Evolutionary conservation across 2,113 vertebrate genomes (phyloP), one percentile per base, ranked within the genome.

Genomic region (Neodontobutis hainanensis): DNA sequence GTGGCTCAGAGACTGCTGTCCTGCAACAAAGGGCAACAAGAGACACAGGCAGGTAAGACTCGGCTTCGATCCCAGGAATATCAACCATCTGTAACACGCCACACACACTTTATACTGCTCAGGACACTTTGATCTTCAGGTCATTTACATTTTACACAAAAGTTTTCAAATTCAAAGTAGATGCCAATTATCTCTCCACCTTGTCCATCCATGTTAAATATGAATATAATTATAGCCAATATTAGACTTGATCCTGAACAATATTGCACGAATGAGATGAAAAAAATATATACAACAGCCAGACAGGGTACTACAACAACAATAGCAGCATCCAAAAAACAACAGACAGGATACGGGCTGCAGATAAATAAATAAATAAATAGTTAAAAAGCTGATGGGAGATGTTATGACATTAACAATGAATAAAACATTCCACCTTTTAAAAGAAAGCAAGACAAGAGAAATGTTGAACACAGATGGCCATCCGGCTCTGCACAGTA

Each of bases 1-100:
- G 95, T 95, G 96, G 94, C 94, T 99, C 93, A 98, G 94, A 91
- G 97, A 97, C 93, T 96, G 90, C 90, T 92, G 97, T 94, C 97
- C 97, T 99, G 94, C 90, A 76, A 93, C 87, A 0, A 82, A 88
- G 91, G 86, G 60, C 58, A 65, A 16, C 58, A 27, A 19, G 32
- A 55, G 34, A 55, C 32, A 36, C 32, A 32, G 89, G 52, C 48
- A 73, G 71, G 36, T 80, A 59, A 87, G 65, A 43, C 7, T 47
- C 27, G 11, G 61, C 67, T 42, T 63, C 60, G 32, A 15, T 10
- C 27, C 45, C 51, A 49, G 40, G 27, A 4, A 53, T 3, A 34
- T 46, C 73, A 63, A 51, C 38, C 19, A 38, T 59, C 34, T 74
- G 62, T 53, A 81, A 68, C 14, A 83, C 69, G 73, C 44, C 75